Evolutionary conservation across 2,888 invertebrate genomes (phyloP).

Genomic region (Cryptocephalus moraei): DNA sequence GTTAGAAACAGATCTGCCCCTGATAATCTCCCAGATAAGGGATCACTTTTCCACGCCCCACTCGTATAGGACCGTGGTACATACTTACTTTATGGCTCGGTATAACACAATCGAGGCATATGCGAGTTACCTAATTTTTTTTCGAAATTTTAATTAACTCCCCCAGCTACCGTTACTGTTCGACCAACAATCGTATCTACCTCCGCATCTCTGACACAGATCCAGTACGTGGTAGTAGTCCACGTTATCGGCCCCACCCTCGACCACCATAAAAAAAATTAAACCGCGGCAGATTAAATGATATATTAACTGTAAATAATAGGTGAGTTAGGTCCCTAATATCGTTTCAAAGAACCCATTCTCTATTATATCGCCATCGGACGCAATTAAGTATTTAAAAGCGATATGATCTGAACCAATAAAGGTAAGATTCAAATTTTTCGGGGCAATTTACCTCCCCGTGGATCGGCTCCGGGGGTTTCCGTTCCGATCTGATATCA

Average conservation of each 20-base stretch:
- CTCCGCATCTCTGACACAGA: too few species aligned
- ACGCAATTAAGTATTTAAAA: slow-evolving; percentile 31
- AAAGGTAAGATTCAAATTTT: slow-evolving; percentile 30
- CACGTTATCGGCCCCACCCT: neutral
- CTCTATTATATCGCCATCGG: slow-evolving; percentile 24
- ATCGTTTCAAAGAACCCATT: slow-evolving; percentile 13
- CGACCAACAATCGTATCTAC: too few species aligned
- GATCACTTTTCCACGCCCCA: too few species aligned
- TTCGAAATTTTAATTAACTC: too few species aligned
- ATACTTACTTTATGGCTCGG: too few species aligned
- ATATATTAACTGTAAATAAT: slow-evolving; percentile 16
- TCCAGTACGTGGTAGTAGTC: too few species aligned
- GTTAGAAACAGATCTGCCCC: too few species aligned
- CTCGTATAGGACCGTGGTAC: too few species aligned
- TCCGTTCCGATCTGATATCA: slow-evolving; percentile 13
- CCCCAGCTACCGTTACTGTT: too few species aligned
- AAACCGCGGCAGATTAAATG: slow-evolving; percentile 12
- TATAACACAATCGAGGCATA: too few species aligned
- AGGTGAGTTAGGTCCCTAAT: slow-evolving; percentile 13
- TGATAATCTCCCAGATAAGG: too few species aligned
- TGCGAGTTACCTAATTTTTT: too few species aligned
- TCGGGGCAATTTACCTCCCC: slow-evolving; percentile 28
- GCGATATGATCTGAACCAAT: slow-evolving; percentile 29
- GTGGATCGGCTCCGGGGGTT: slow-evolving; percentile 9
- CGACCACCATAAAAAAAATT: slow-evolving; percentile 2